Base-by-base conservation (phyloP, 2,797 vertebrate species). In the Rhinoraja longicauda region DNA sequence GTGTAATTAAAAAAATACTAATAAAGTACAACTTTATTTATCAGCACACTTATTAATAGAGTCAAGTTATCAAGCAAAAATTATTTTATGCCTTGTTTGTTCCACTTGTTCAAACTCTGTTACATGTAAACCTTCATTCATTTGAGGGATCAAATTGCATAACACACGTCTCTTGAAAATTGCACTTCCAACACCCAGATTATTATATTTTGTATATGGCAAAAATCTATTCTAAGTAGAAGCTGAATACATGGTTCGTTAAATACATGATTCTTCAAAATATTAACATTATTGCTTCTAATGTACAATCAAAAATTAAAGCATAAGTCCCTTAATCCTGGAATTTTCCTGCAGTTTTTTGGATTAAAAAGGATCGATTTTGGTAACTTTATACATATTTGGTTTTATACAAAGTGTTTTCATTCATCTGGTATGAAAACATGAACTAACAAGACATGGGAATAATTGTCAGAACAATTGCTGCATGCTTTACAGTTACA, bases 401-500 rank as follows among this genome's bases (percentile, higher is more conserved):
- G 67, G 24, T 73, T 72, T 45, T 45, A 17, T 64, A 45, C 53
- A 29, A 24, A 29, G 29, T 53, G 90, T 57, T 45, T 92, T 45
- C 39, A 92, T 90, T 75, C 70, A 29, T 53, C 39, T 57, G 45
- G 24, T 92, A 57, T 29, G 39, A 70, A 75, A 92, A 53, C 45
- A 57, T n/a, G 45, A 92, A 92, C 26, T 70, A 72, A 19, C 70
- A 91, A 91, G 67, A 91, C 64, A 90, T 72, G 64, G 24, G 21
- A 90, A 90, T 70, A 90, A 72, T 32, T 90, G 9, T 91, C 1
- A 45, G 8, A 82, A 53, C 45, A 45, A 73, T 26, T 75, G 45
- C 90, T 75, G 90, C 90, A 75, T 92, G 39, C 90, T 92, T 92
- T 29, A 92, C 90, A 92, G 70, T 92, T 75, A 92, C 4, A 92